These are phyloP conservation scores for Dinoponera quadriceps DNA, from an alignment of 1,140 invertebrate species.

Conservation along the genomic window DNA sequence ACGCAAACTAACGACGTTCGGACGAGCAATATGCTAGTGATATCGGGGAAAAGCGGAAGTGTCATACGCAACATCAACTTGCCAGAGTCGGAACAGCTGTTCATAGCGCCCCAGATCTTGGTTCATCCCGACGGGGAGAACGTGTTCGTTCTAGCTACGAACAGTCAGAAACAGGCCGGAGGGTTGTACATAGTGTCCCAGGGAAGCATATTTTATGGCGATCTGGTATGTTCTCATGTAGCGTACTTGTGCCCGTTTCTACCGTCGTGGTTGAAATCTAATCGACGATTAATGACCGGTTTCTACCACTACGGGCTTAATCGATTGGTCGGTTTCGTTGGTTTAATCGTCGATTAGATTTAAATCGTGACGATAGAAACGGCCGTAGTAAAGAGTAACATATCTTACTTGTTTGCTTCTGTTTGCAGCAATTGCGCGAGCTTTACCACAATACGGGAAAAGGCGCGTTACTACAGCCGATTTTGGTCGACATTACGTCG, in stretches of 20 bases:
- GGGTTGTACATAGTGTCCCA: slow-evolving; percentile 89
- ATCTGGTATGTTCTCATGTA: slow-evolving; percentile 84
- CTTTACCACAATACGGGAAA: slow-evolving; percentile 83
- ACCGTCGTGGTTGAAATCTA: too few relatives aligned
- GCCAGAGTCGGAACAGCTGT: slow-evolving; percentile 90
- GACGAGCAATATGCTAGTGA: slow-evolving; percentile 88
- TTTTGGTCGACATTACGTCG: slow-evolving; percentile 91
- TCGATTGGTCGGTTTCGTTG: too few relatives aligned
- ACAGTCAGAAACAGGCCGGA: slow-evolving; percentile 90
- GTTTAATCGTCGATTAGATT: too few relatives aligned
- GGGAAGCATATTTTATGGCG: slow-evolving; percentile 86
- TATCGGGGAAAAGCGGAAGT: slow-evolving; percentile 90
- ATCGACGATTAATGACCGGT: too few relatives aligned
- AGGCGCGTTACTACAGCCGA: slow-evolving; percentile 89
- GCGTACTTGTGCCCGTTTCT: slow-evolving; percentile 10
- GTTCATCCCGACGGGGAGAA: slow-evolving; percentile 87
- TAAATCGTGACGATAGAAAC: too few relatives aligned
- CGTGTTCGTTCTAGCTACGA: slow-evolving; percentile 90
- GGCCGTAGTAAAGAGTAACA: too few relatives aligned
- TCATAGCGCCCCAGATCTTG: slow-evolving; percentile 89
- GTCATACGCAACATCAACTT: slow-evolving; percentile 88
- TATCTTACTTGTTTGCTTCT: slow-evolving; percentile 45
- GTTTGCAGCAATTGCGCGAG: slow-evolving; percentile 81
- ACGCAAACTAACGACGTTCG: slow-evolving; percentile 83
- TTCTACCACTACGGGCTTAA: too few relatives aligned